Base-by-base conservation (phyloP, 2,797 vertebrate species). In the Hirundo rustica region DNA sequence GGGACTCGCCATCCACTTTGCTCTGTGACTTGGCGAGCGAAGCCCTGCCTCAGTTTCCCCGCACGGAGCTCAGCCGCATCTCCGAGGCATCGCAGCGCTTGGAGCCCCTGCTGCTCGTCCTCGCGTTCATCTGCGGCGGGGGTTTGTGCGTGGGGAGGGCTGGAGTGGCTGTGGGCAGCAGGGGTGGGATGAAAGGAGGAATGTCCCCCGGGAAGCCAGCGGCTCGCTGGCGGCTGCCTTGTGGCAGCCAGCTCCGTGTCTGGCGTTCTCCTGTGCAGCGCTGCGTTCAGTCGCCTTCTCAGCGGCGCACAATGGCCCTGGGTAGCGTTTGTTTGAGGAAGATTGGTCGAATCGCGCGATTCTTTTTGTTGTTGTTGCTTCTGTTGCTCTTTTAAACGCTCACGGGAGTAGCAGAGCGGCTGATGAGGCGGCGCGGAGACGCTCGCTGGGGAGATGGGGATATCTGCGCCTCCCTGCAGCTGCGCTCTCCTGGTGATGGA, bases 391-490 rank as follows among this genome's bases (percentile, higher is more conserved):
- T 92, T 74, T 16, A 38, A 94, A 92, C 22, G 77, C 84, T 82
- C 71, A 5, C 30, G 81, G 91, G 90, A 96, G 61, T 32, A 92
- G 84, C 81, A 22, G 86, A 95, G 85, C 80, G 55, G 92, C 38
- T 94, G 88, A 92, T 53, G 86, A 93, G 65, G 84, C 25, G 2
- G 81, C 1, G 1, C 7, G 4, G 30, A 93, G 85, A 16, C 74
- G 16, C 70, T 65, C 8, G 4, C 84, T 68, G 81, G 71, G 81
- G 80, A 91, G 62, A 51, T 2, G 2, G 30, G n/a, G n/a, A n/a
- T n/a, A n/a, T n/a, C n/a, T 58, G 71, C 2, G 0, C 44, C 29
- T 71, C 78, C 71, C 60, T 5, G 3, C 82, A 70, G 92, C 81
- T 85, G 93, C 7, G 1, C 25, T 47, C 64, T 64, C 44, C 67